Evolutionary conservation across 35 echinoderm and acorn worm genomes (phyloP).

Genomic region (Ptychodera flava): DNA sequence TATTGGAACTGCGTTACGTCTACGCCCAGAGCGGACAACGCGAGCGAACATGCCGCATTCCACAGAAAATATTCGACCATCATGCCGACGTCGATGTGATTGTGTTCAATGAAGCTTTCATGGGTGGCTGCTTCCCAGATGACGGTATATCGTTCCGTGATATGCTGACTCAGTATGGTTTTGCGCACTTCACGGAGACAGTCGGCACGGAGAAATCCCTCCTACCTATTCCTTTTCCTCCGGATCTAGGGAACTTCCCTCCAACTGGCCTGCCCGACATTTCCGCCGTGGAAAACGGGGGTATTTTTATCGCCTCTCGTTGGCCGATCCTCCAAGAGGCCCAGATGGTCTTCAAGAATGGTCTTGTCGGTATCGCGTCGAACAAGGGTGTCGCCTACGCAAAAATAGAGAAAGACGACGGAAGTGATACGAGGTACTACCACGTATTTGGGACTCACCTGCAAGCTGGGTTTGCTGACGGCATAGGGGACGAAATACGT

Average conservation of each 20-base stretch:
- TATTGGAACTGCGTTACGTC: conserved; percentile 83
- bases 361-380: background rate
- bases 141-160: conserved; percentile 60
- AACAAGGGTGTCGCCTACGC: conserved; percentile 5
- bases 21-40: conserved; percentile 78
- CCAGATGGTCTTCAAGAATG: background rate
- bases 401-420: conserved; percentile 2
- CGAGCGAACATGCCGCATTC: conserved; percentile 84
- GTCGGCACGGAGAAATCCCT: conserved; percentile 30
- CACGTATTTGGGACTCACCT: conserved; percentile 8
- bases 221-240: background rate
- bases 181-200: conserved; percentile 59
- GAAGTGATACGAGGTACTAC: background rate
- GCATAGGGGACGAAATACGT: conserved; percentile 12
- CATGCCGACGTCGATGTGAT: conserved; percentile 89
- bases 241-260: background rate
- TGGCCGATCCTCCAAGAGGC: conserved; percentile 10
- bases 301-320: conserved; percentile 10
- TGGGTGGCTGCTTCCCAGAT: conserved; percentile 83
- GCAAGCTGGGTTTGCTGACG: background rate
- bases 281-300: background rate
- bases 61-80: conserved; percentile 49
- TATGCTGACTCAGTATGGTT: conserved; percentile 69
- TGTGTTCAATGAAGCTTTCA: conserved; percentile 82
- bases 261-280: too few species aligned